Evolutionary conservation across 1,140 invertebrate species (phyloP).

Genomic region (Drosophila eugracilis): DNA sequence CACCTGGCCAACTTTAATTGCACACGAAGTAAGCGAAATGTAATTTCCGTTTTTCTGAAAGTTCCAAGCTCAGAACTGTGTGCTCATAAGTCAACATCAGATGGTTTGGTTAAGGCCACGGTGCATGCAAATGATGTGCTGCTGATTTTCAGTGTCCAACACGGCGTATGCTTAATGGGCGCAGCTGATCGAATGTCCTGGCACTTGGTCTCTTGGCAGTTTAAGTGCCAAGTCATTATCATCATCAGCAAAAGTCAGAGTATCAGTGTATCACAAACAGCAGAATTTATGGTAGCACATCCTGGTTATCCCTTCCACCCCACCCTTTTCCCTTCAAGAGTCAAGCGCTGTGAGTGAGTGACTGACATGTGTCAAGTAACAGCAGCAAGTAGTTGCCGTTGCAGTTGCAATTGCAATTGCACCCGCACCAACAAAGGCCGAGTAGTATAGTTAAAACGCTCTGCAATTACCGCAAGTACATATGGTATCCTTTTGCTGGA

Average conservation of each 20-base stretch:
- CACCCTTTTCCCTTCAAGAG: conserved; percentile 29
- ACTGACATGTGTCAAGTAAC: conserved; percentile 80
- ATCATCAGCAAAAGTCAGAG: neutral
- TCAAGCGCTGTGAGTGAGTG: conserved; percentile 51
- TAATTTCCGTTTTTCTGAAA: conserved; percentile 69
- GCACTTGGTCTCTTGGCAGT: conserved; percentile 49
- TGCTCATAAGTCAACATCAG: conserved; percentile 67
- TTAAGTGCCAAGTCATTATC: conserved; percentile 65
- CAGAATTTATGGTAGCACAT: conserved; percentile 44
- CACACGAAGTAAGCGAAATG: conserved; percentile 69
- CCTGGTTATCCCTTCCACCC: conserved; percentile 6
- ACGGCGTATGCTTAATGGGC: conserved; percentile 70
- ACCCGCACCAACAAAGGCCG: conserved; percentile 18
- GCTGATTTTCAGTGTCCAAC: conserved; percentile 38
- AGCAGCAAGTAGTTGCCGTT: conserved; percentile 41
- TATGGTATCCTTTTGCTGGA: conserved; percentile 6
- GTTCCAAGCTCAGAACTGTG: conserved; percentile 8
- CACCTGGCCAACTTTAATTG: conserved; percentile 60
- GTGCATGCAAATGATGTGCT: conserved; percentile 43
- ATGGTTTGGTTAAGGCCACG: conserved; percentile 9
- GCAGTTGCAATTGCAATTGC: conserved; percentile 26
- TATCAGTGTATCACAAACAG: conserved; percentile 9
- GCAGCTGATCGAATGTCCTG: conserved; percentile 45
- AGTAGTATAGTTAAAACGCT: conserved; percentile 70
- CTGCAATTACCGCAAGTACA: conserved; percentile 75